Percentiles rank a stretch among this genome's conserved stretches.
phyloP scores from a whole-genome alignment of 2,113 vertebrate genomes.

The Tupaia chinensis region DNA sequence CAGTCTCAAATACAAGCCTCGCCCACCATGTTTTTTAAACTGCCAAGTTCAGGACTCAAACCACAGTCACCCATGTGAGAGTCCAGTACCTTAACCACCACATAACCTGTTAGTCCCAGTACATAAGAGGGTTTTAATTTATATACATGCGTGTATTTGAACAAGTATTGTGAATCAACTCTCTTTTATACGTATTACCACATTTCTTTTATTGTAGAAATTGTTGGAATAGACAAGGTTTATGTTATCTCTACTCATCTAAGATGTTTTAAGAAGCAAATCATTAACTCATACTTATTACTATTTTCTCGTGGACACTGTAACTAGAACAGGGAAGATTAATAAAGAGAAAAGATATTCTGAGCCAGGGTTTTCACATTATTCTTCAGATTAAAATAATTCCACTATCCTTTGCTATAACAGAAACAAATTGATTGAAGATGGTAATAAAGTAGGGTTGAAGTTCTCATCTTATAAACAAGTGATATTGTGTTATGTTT shows the following conservation, averaged over 20 bases:
- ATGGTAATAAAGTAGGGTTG: background rate
- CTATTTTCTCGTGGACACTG: background rate
- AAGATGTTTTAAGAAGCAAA: conserved; percentile 23
- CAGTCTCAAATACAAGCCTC: too few relatives aligned
- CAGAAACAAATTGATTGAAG: conserved; percentile 58
- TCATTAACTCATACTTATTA: background rate
- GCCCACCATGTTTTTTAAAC: too few relatives aligned
- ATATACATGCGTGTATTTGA: background rate
- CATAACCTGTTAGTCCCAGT: too few relatives aligned
- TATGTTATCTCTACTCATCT: background rate
- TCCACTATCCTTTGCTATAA: conserved; percentile 1
- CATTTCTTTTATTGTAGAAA: background rate
- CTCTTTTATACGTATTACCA: background rate
- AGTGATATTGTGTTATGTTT: background rate
- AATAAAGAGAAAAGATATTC: conserved; percentile 27
- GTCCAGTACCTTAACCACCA: too few relatives aligned
- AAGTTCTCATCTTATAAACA: background rate
- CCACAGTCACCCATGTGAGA: too few relatives aligned
- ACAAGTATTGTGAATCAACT: background rate
- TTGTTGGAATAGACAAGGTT: background rate
- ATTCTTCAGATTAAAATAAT: conserved; percentile 50
- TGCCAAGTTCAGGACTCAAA: too few relatives aligned
- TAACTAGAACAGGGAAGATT: conserved; percentile 48
- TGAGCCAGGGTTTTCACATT: conserved; percentile 38
- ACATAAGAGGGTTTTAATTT: background rate